Base-by-base conservation (phyloP, 1,140 invertebrate species). In the Anoplophora glabripennis region DNA sequence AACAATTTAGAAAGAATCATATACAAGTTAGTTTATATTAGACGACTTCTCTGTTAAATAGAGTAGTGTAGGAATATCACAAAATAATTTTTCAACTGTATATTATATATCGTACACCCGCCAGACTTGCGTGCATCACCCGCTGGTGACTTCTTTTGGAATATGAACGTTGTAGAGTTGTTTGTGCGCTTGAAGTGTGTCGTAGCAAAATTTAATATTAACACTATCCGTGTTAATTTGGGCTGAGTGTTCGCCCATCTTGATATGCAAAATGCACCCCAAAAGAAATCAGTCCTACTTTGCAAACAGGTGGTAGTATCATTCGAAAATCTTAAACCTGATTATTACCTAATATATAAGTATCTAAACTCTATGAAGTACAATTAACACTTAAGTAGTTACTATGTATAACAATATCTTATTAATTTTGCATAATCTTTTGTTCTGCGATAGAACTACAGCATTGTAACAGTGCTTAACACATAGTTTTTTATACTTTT, bases 381-480 rank as follows among this genome's bases (percentile, higher is more conserved):
- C 73, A 72, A 68, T 68, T 72, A 75, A 75, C 73, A 75, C 69
- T 75, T 72, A 74, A 65, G 65, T 72, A 60, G 45, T 67, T 65
- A 69, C 67, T 71, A 72, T 73, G 67, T 70, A 75, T 72, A 74
- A 74, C 69, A 70, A 69, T 71, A 71, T 60, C 65, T 64, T 71
- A 59, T 53, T 38, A 44, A 57, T 56, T 58, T 55, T 66, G 34
- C 41, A 34, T 55, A 60, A 52, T 46, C 44, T 56, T 65, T 71
- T 66, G 64, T 66, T 65, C 61, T 66, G 63, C 59, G 49, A 63
- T 64, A 69, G 64, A 69, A 67, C 65, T 69, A 69, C 34, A 48
- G 65, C 65, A 66, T 57, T 47, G 36, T 69, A 72, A 70, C 70
- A 69, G 70, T 69, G 63, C 67, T 69, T 66, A 70, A 68, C 64